These are phyloP conservation scores for Hippocampus abdominalis DNA, from an alignment of 2,113 vertebrate genomes.

Conservation along the genomic window DNA sequence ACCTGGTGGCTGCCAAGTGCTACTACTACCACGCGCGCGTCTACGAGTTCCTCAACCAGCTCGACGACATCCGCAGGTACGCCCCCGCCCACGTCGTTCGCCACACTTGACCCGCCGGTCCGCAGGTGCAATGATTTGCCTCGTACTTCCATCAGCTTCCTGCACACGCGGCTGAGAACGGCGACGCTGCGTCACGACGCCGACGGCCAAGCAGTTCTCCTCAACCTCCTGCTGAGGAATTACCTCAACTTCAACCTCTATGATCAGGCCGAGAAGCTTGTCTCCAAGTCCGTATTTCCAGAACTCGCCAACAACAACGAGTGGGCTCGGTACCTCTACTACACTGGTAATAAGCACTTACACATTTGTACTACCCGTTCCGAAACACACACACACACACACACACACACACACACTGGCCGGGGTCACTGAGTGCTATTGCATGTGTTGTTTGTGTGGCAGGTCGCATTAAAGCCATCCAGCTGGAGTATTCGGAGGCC, in stretches of 20 bases:
- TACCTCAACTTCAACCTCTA: constrained; percentile 95
- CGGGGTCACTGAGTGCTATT: not conserved
- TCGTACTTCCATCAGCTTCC: constrained; percentile 43
- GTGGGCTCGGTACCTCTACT: constrained; percentile 98
- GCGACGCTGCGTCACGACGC: constrained; percentile 90
- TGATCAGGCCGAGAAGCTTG: constrained; percentile 95
- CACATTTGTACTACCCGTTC: no score
- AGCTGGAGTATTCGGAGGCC: constrained; percentile 94
- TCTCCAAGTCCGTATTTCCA: constrained; percentile 94
- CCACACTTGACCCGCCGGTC: no score
- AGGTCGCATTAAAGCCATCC: constrained; percentile 98
- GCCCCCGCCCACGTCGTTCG: no score
- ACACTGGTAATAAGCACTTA: constrained; percentile 78
- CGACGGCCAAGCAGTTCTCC: constrained; percentile 90
- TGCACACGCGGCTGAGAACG: constrained; percentile 90
- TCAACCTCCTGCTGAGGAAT: constrained; percentile 95
- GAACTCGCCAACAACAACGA: constrained; percentile 98
- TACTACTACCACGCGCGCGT: constrained; percentile 95
- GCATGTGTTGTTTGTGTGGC: not conserved
- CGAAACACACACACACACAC: no score
- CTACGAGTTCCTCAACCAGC: constrained; percentile 91
- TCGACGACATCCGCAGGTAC: constrained; percentile 89
- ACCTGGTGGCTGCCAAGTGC: constrained; percentile 94
- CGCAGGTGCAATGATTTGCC: not conserved
- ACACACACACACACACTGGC: no score